Base-by-base conservation (phyloP, 2,888 invertebrate species). In the Eilema griseolum region DNA sequence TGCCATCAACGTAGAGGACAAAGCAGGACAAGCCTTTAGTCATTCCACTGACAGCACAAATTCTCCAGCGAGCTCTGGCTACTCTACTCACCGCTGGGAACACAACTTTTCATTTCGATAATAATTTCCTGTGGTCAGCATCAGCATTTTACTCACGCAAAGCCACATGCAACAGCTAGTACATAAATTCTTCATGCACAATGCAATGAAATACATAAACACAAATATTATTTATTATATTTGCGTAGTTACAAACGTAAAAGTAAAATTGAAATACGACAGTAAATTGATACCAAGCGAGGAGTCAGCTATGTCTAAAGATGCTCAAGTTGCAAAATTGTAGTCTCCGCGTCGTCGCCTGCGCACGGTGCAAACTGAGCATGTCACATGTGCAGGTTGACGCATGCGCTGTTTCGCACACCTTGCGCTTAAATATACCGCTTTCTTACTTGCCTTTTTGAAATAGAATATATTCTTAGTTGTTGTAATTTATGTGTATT, bases 251-350 rank as follows among this genome's bases (percentile, higher is more conserved):
- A 70, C 67, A 66, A 75, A 75, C 69, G 62, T 77, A 76, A 63
- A 76, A 63, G 77, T 76, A 80, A 79, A 79, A 80, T 83, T 76
- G 72, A 68, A 76, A 73, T 74, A 62, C 71, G 77, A 80, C 84
- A 85, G 92, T 89, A 93, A 93, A 88, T 78, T 76, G 89, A 93
- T 88, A 91, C 92, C 86, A 66, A 79, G 62, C 81, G 83, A 80
- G 71, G 80, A 82, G 86, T 91, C 92, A 91, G 91, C 91, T 75
- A 75, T 71, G 75, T 74, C 60, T 81, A 46, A 64, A 67, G 23
- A 83, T 80, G 85, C 83, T 81, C 83, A 46, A 61, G 59, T n/a
- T 62, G 61, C 75, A 41, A 73, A 75, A 75, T 74, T 75, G 73
- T 70, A 73, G 69, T 67, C 28, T 75, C 68, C 56, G 72, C 73